These are phyloP conservation scores for Leuciscus waleckii DNA, from an alignment of 2,797 vertebrate species.

Conservation along the genomic window DNA sequence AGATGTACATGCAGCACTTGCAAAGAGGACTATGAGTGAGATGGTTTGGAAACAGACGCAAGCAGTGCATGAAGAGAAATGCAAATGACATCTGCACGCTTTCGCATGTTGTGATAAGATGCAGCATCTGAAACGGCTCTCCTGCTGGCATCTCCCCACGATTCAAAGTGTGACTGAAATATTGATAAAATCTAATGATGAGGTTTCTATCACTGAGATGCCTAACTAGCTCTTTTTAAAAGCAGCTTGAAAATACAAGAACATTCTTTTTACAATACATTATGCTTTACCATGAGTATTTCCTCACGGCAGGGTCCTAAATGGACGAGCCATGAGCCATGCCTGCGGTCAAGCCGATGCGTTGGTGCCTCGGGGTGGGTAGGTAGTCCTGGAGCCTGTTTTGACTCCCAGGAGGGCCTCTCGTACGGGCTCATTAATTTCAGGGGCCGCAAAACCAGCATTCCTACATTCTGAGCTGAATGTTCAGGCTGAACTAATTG, in stretches of 20 bases:
- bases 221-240: slow-evolving; percentile 23
- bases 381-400: neutral
- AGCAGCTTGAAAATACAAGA: slow-evolving; percentile 21
- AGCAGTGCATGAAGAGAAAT: slow-evolving; percentile 40
- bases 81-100: slow-evolving; percentile 48
- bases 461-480: neutral
- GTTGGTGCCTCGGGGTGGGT: neutral
- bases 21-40: slow-evolving; percentile 43
- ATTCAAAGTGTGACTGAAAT: slow-evolving; percentile 53
- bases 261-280: slow-evolving; percentile 37
- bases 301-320: neutral
- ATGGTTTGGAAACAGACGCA: slow-evolving; percentile 28
- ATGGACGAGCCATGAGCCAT: neutral
- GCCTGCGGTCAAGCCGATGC: slow-evolving; percentile 1
- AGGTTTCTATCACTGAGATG: slow-evolving; percentile 35
- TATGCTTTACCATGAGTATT: neutral
- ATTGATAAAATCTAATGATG: slow-evolving; percentile 57
- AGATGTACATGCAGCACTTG: slow-evolving; percentile 48
- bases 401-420: slow-evolving; percentile 11
- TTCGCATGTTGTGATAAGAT: slow-evolving; percentile 41
- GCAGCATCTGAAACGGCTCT: slow-evolving; percentile 35
- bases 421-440: slow-evolving; percentile 44
- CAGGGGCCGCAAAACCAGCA: slow-evolving; percentile 11
- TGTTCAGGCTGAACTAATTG: slow-evolving; percentile 53
- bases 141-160: slow-evolving; percentile 41